Conservation (phyloP, 2,888 invertebrate species). For the Drosophila colorata region DNA sequence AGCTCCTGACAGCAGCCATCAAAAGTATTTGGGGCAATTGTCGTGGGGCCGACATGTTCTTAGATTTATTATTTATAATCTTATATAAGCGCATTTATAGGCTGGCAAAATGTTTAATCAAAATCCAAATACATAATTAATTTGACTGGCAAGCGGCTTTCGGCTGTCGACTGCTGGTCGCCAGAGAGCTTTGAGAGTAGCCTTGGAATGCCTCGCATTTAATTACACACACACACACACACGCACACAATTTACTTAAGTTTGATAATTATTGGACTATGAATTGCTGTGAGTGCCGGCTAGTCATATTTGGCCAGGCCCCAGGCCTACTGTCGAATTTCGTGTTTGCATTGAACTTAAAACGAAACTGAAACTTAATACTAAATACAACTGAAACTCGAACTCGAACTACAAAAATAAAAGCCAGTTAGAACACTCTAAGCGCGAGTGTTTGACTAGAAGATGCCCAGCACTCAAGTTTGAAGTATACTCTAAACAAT, state of each 20-base stretch:
- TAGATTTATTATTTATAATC: conserved; percentile 64
- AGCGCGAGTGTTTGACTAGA: not conserved
- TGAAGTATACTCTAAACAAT: not conserved
- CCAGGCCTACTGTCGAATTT: conserved; percentile 26
- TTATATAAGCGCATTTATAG: conserved; percentile 18
- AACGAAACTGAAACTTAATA: conserved; percentile 35
- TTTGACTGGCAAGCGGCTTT: conserved; percentile 19
- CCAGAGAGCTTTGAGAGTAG: conserved; percentile 6
- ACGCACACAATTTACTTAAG: conserved; percentile 34
- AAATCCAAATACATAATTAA: conserved; percentile 56
- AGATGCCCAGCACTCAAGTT: not conserved
- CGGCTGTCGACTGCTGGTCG: not conserved
- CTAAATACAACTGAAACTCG: conserved; percentile 6
- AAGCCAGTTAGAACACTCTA: not conserved
- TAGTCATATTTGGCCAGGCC: conserved; percentile 28
- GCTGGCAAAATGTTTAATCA: conserved; percentile 43
- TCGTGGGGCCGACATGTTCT: conserved; percentile 19
- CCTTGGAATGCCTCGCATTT: conserved; percentile 57
- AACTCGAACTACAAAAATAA: conserved; percentile 30
- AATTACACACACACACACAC: conserved; percentile 50
- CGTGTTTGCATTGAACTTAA: conserved; percentile 67
- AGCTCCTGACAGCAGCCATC: conserved; percentile 25
- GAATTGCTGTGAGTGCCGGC: conserved; percentile 42
- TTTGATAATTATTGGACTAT: conserved; percentile 68
- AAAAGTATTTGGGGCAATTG: conserved; percentile 17